Evolutionary conservation across 2,113 vertebrate genomes (phyloP), one percentile per base, ranked within the genome.

Genomic region (Pangasianodon gigas): DNA sequence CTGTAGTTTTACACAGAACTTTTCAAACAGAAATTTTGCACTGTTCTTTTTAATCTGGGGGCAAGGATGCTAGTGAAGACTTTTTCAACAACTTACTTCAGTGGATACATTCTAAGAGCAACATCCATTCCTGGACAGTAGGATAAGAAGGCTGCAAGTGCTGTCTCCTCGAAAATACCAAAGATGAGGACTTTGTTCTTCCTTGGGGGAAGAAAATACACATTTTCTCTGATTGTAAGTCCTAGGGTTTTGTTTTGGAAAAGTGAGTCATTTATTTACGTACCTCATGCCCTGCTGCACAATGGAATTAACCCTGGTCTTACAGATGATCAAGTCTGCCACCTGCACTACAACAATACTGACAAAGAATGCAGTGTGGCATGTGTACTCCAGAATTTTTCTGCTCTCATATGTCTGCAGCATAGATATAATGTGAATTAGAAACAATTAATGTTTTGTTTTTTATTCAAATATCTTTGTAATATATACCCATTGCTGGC

Each of bases 221-320:
- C 24, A 84, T 1, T 69, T 44, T 54, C 0, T 9, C 41, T 65
- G 32, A 48, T 26, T n/a, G 13, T 2, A 79, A 74, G 52, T 89
- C 44, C 3, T 46, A 69, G n/a, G 9, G 46, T n/a, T 89, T 84
- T n/a, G 6, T 6, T 52, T 71, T 58, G 19, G 10, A 29, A 89
- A 86, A 84, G 2, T 24, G 0, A 62, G 21, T 74, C 46, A 19
- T n/a, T 9, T n/a, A n/a, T 80, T 69, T 0, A 90, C 97, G 82
- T 95, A 98, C 98, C 96, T 97, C 97, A 98, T 98, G 93, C 98
- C 98, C 85, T 98, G 98, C 91, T 98, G 97, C 92, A 98, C 92
- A 88, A 98, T 97, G 0, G 97, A 98, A 94, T 98, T 98, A 87
- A 96, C 96, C 0, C 98, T 96, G 58, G 98, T 98, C 91, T 98